A percentile compares a stretch with the other conserved stretches of the same genome.
Conservation (phyloP, 2,888 invertebrate species). For the Orgyia antiqua region DNA sequence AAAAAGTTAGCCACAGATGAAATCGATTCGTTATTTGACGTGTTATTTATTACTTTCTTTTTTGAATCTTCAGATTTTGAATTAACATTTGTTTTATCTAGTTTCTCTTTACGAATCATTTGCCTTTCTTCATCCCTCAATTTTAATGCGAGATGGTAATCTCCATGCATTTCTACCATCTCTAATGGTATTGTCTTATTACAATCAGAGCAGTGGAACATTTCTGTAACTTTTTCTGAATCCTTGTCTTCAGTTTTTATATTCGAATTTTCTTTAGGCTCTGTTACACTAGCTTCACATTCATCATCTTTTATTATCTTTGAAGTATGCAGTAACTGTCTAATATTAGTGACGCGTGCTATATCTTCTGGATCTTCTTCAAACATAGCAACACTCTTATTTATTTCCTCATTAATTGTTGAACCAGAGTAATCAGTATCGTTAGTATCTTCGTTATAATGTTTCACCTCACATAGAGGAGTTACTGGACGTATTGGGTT, state of each 20-base stretch:
- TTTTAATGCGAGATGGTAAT: slow-evolving; percentile 84
- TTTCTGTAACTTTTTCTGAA: slow-evolving; percentile 15
- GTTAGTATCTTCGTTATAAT: slow-evolving; percentile 55
- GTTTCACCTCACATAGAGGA: slow-evolving; percentile 41
- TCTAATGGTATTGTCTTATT: slow-evolving; percentile 73
- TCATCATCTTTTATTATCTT: slow-evolving; percentile 14
- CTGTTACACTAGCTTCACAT: slow-evolving; percentile 12
- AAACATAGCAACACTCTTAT: slow-evolving; percentile 64
- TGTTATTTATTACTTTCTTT: slow-evolving; percentile 25
- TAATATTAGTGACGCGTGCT: slow-evolving; percentile 47
- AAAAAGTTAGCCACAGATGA: slow-evolving; percentile 61
- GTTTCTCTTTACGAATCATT: slow-evolving; percentile 38
- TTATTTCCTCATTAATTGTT: slow-evolving; percentile 69
- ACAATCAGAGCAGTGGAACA: slow-evolving; percentile 81
- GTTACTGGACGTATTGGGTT: slow-evolving; percentile 31
- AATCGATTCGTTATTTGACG: slow-evolving; percentile 33
- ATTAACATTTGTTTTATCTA: slow-evolving; percentile 25
- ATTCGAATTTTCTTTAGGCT: slow-evolving; percentile 13
- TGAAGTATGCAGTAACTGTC: background rate
- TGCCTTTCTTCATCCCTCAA: slow-evolving; percentile 78
- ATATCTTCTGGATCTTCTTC: slow-evolving; percentile 55
- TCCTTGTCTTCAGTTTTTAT: background rate
- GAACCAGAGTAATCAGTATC: slow-evolving; percentile 62
- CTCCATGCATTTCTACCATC: slow-evolving; percentile 83
- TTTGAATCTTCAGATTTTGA: slow-evolving; percentile 15